Evolutionary conservation across 37 sponge, comb jelly and placozoan species (phyloP).

Genomic region (Ianthella basta): DNA sequence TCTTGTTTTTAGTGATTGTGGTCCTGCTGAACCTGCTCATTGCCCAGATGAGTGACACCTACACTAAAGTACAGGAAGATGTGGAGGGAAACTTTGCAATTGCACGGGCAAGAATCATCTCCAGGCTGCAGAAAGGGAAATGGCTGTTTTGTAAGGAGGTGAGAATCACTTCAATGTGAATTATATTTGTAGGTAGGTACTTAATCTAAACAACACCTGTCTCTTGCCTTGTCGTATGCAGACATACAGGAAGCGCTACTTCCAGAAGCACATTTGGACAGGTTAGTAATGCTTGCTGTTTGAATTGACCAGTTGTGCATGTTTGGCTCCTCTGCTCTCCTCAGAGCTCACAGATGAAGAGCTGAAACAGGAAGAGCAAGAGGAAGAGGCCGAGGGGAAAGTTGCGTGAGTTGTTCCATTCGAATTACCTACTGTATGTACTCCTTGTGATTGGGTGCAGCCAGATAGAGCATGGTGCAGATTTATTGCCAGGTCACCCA

Average conservation of each 20-base stretch:
- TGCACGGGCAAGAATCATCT: slow-evolving; percentile 28
- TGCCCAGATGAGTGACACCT: slow-evolving; percentile 55
- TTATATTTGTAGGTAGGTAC: not conserved
- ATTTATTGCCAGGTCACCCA: too few species aligned
- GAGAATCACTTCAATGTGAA: too few species aligned
- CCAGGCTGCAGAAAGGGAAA: slow-evolving; percentile 30
- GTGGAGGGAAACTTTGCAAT: slow-evolving; percentile 40
- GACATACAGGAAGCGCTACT: slow-evolving; percentile 17
- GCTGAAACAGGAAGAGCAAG: not conserved
- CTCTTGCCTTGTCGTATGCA: not conserved
- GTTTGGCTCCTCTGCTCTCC: not conserved
- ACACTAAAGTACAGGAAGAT: slow-evolving; percentile 49
- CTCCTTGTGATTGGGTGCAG: too few species aligned
- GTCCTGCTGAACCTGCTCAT: slow-evolving; percentile 50
- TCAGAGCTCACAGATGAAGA: not conserved
- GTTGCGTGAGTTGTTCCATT: not conserved
- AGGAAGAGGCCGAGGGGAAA: not conserved
- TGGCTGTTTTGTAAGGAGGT: too few species aligned
- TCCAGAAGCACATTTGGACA: not conserved
- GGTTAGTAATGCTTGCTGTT: not conserved
- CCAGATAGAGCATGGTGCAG: too few species aligned
- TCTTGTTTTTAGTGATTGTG: slow-evolving; percentile 36
- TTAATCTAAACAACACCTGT: not conserved
- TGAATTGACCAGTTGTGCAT: too few species aligned
- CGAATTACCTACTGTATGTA: too few species aligned